Conservation (phyloP, 53 echinoderm and acorn worm genomes). For the Paracentrotus lividus region DNA sequence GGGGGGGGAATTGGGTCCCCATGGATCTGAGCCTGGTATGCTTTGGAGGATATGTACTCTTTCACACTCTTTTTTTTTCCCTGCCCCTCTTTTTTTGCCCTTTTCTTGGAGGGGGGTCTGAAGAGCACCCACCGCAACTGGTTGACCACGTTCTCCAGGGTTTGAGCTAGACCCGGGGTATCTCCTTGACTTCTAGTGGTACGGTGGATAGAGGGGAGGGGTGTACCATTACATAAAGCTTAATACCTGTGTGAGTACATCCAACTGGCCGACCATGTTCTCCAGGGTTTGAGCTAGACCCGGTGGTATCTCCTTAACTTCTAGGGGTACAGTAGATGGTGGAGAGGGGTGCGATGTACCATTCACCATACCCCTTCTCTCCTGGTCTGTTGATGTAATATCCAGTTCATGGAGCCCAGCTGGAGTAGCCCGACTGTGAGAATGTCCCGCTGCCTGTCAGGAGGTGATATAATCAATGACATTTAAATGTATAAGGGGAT, state of each 20-base stretch:
- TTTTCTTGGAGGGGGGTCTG: no score
- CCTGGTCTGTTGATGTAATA: constrained; percentile 91
- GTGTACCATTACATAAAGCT: constrained; percentile 24
- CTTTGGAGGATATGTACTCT: no score
- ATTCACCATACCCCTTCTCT: constrained; percentile 77
- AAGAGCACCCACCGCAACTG: constrained; percentile 71
- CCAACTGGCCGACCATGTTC: constrained; percentile 93
- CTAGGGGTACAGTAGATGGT: constrained; percentile 83
- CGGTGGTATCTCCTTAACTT: constrained; percentile 95
- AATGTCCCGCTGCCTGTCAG: constrained; percentile 24
- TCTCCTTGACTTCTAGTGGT: constrained; percentile 95
- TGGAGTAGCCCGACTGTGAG: background rate
- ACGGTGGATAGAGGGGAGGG: constrained; percentile 71
- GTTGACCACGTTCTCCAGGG: constrained; percentile 94
- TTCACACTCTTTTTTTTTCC: no score
- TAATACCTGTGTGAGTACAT: constrained; percentile 98
- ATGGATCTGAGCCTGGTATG: no score
- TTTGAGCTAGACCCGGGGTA: constrained; percentile 95
- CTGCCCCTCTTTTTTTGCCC: no score
- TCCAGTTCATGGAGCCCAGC: constrained; percentile 79
- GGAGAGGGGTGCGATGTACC: constrained; percentile 17
- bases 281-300: constrained; percentile 96
- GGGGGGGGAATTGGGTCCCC: no score
- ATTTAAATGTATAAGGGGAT: no score
- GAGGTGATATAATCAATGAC: background rate